phyloP scores from a whole-genome alignment of 2,113 vertebrate genomes.

The Oostethus manadensis region DNA sequence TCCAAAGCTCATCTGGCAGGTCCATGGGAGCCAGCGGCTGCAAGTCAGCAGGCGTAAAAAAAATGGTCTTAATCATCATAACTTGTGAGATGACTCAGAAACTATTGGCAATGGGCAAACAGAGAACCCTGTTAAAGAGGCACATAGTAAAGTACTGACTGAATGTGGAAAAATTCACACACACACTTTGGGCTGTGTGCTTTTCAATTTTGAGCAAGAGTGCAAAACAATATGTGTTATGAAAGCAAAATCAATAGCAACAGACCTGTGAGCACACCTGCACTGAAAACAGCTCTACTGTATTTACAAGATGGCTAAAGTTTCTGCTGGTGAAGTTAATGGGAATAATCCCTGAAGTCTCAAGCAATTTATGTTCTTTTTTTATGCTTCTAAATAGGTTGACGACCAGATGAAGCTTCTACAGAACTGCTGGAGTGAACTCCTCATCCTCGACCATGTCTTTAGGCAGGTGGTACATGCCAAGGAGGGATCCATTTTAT shows the following conservation, averaged over 20 bases:
- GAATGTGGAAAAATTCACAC: conserved; percentile 53
- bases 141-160: conserved; percentile 37
- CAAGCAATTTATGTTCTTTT: conserved; percentile 2
- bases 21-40: conserved; percentile 48
- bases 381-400: conserved; percentile 71
- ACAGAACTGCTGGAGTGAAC: conserved; percentile 98
- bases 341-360: not conserved
- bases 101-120: conserved; percentile 60
- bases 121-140: conserved; percentile 62
- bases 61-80: conserved; percentile 67
- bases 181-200: conserved; percentile 35
- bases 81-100: conserved; percentile 56
- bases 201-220: conserved; percentile 38
- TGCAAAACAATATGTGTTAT: conserved; percentile 16
- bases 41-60: conserved; percentile 52
- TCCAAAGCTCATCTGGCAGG: conserved; percentile 64
- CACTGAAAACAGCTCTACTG: conserved; percentile 29
- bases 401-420: conserved; percentile 99
- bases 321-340: conserved; percentile 2
- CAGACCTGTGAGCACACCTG: conserved; percentile 35
- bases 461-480: conserved; percentile 94
- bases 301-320: conserved; percentile 5
- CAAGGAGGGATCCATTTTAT: conserved; percentile 92
- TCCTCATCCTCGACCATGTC: conserved; percentile 95
- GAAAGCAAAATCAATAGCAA: conserved; percentile 37